These are phyloP conservation scores for Sicus ferrugineus DNA, from an alignment of 2,888 invertebrate species.

Conservation along the genomic window DNA sequence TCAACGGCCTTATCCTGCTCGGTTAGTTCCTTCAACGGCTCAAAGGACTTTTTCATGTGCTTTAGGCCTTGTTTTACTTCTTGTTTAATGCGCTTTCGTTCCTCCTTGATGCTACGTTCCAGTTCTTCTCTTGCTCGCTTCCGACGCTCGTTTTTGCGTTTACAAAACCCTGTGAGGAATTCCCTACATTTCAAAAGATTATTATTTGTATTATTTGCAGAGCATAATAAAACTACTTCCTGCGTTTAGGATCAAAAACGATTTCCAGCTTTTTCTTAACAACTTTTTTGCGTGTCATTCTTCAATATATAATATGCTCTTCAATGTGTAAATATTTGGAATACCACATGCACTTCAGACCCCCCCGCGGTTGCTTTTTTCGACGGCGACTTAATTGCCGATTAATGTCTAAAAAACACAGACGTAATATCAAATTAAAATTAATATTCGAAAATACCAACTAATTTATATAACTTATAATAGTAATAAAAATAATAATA, in stretches of 20 bases:
- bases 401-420: too few relatives aligned
- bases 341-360: conserved; percentile 8
- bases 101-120: conserved; percentile 76
- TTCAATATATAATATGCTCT: not conserved
- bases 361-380: too few relatives aligned
- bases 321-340: not conserved
- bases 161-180: conserved; percentile 81
- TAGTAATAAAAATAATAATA: too few relatives aligned
- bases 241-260: conserved; percentile 69
- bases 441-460: too few relatives aligned
- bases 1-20: conserved; percentile 54
- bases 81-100: conserved; percentile 76
- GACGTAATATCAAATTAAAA: too few relatives aligned
- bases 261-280: conserved; percentile 56
- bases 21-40: conserved; percentile 70
- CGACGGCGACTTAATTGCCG: too few relatives aligned
- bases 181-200: conserved; percentile 67
- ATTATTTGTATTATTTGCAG: not conserved
- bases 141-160: conserved; percentile 79
- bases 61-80: conserved; percentile 82
- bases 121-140: conserved; percentile 79
- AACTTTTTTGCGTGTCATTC: conserved; percentile 49
- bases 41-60: conserved; percentile 75
- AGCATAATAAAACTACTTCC: conserved; percentile 64
- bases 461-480: too few relatives aligned